Conservation (phyloP, 2,797 vertebrate species). For the Enteromius trimaculatus region DNA sequence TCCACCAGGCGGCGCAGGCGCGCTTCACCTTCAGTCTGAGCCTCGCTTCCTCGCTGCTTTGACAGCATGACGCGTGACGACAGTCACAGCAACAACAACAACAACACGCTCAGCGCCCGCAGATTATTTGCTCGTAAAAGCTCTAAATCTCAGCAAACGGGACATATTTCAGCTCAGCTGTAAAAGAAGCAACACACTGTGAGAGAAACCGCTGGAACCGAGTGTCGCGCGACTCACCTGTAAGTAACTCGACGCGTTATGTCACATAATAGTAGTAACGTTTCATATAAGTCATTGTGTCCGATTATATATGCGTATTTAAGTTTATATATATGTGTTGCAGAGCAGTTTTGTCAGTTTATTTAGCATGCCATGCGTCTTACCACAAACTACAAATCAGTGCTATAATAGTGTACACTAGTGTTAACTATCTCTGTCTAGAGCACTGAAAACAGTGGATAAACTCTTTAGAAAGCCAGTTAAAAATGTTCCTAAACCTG, state of each 20-base stretch:
- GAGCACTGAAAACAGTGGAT: background rate
- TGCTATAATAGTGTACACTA: too few species aligned
- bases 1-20: background rate
- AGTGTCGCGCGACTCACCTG: background rate
- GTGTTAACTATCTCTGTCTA: background rate
- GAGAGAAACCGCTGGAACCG: background rate
- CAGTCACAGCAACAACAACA: background rate
- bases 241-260: background rate
- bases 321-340: too few species aligned
- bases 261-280: background rate
- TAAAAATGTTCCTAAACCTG: too few species aligned
- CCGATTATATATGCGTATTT: too few species aligned
- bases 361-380: background rate
- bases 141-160: background rate
- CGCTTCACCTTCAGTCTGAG: background rate
- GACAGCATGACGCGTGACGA: background rate
- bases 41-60: background rate
- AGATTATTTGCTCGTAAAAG: background rate
- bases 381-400: background rate
- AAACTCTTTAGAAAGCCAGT: too few species aligned
- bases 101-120: background rate
- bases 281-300: background rate
- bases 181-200: background rate
- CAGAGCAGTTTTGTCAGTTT: too few species aligned
- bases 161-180: background rate